Conservation (phyloP, 2,113 vertebrate species). For the Phrynocephalus versicolor region DNA sequence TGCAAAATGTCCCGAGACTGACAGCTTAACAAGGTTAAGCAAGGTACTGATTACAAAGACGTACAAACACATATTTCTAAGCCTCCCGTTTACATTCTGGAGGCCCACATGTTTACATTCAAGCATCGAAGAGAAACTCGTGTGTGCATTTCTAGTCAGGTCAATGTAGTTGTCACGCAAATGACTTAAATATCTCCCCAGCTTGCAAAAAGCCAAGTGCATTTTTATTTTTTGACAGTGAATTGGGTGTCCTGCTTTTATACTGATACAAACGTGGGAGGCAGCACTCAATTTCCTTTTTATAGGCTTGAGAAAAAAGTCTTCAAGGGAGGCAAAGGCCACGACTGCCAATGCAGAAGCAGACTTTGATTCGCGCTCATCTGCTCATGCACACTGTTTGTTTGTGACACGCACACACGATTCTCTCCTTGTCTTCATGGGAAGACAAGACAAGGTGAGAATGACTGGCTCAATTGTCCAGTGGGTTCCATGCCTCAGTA, state of each 20-base stretch:
- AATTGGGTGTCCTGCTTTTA: background rate
- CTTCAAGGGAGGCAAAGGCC: background rate
- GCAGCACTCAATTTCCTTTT: background rate
- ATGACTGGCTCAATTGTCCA: background rate
- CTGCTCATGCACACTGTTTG: too few species aligned
- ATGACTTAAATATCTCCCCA: background rate
- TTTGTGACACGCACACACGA: too few species aligned
- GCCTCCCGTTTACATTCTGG: slow-evolving; percentile 11
- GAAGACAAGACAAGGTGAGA: background rate
- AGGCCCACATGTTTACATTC: slow-evolving; percentile 26
- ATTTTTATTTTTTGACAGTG: background rate
- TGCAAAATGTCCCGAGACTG: slow-evolving; percentile 59
- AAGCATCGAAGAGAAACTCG: background rate
- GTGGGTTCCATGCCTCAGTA: background rate
- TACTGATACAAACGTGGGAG: background rate
- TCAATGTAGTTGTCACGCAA: background rate
- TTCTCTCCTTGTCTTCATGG: background rate
- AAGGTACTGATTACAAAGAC: slow-evolving; percentile 29
- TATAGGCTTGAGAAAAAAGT: background rate
- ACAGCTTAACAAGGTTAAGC: slow-evolving; percentile 65
- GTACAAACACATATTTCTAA: slow-evolving; percentile 43
- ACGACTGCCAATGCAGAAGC: background rate
- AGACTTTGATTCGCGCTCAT: background rate
- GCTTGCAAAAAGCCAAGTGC: background rate
- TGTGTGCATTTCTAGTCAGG: background rate